Evolutionary conservation across 2,888 invertebrate species (phyloP).

Genomic region (Aricia artaxerxes): DNA sequence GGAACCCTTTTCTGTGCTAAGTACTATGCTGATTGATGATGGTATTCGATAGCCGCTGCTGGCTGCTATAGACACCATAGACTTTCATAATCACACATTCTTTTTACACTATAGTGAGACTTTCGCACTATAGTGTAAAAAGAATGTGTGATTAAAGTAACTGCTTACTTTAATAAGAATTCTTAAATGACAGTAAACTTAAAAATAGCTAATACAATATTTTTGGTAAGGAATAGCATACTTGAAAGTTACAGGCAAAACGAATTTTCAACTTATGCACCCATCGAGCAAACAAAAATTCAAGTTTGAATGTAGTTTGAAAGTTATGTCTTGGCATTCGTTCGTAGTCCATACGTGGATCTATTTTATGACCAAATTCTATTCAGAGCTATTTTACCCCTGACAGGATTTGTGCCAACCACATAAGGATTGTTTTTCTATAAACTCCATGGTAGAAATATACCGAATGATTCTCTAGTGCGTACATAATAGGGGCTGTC

Average conservation of each 20-base stretch:
- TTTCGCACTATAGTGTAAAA: too few relatives aligned
- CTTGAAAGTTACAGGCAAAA: neutral
- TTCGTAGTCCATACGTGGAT: neutral
- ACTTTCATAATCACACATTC: too few relatives aligned
- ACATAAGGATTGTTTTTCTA: neutral
- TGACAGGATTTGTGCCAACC: neutral
- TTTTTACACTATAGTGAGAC: too few relatives aligned
- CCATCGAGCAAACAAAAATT: neutral
- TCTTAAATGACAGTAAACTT: too few relatives aligned
- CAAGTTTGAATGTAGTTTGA: neutral
- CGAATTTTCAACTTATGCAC: neutral
- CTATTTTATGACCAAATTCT: neutral
- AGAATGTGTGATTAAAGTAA: too few relatives aligned
- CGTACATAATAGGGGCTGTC: neutral
- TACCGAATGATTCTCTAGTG: neutral
- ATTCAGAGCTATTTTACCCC: neutral
- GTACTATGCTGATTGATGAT: too few relatives aligned
- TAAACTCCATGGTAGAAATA: neutral
- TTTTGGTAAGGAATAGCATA: neutral
- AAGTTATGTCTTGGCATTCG: neutral
- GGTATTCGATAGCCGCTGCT: too few relatives aligned
- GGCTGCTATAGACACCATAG: too few relatives aligned
- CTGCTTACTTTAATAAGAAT: too few relatives aligned
- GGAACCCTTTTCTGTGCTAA: too few relatives aligned
- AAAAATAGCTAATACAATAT: too few relatives aligned